Evolutionary conservation across 2,113 vertebrate genomes (phyloP).

Genomic region (Stegostoma tigrinum): DNA sequence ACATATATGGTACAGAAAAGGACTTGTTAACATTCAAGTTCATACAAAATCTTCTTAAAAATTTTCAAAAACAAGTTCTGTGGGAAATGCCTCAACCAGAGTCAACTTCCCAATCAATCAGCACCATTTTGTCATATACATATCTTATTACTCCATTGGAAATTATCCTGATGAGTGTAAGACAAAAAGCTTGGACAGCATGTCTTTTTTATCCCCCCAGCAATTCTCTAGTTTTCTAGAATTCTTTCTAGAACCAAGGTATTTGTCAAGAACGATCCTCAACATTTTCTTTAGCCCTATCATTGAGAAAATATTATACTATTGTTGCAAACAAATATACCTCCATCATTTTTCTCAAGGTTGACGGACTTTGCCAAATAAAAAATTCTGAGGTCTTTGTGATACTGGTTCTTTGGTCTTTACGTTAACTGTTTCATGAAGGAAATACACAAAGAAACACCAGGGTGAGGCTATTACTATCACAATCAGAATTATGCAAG

Average conservation of each 20-base stretch:
- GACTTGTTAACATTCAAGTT: background rate
- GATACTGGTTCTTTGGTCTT: background rate
- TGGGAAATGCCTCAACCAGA: too few relatives aligned
- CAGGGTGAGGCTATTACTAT: too few relatives aligned
- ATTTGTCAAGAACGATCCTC: background rate
- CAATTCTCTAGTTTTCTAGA: background rate
- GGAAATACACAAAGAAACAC: background rate
- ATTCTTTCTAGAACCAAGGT: background rate
- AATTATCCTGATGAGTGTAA: too few relatives aligned
- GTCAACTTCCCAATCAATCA: too few relatives aligned
- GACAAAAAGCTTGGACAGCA: too few relatives aligned
- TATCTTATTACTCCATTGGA: too few relatives aligned
- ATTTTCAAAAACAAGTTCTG: background rate
- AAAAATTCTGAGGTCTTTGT: background rate
- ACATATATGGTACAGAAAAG: background rate
- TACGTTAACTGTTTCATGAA: background rate
- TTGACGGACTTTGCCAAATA: background rate
- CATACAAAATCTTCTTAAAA: background rate
- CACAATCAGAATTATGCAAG: background rate
- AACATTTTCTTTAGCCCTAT: background rate
- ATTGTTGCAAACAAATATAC: background rate
- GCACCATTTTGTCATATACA: too few relatives aligned
- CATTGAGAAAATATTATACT: background rate
- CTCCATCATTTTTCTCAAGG: background rate
- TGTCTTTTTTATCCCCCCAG: too few relatives aligned